Percentiles rank a stretch among this genome's conserved stretches.
Evolutionary conservation across 1,140 invertebrate species (phyloP).

Genomic region (Drosophila equinoxialis): DNA sequence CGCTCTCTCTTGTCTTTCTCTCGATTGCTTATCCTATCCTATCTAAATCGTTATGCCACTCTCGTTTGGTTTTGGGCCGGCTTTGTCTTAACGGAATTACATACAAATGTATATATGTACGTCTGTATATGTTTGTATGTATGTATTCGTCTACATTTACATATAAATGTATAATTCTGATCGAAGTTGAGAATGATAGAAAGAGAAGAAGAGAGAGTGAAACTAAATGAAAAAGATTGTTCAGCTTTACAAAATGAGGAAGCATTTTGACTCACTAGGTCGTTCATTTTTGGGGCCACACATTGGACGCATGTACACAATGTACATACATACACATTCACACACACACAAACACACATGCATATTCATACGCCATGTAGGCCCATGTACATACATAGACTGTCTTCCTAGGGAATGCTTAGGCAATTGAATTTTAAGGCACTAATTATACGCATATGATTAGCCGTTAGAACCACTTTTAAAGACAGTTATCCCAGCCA

Average conservation of each 20-base stretch:
- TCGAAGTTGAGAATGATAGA: not conserved
- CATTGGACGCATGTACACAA: slow-evolving; percentile 16
- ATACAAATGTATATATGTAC: not conserved
- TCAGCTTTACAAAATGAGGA: not conserved
- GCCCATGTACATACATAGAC: not conserved
- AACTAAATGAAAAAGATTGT: not conserved
- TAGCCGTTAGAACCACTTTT: not conserved
- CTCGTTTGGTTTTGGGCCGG: slow-evolving; percentile 3
- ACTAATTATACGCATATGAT: not conserved
- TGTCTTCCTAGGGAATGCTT: no score
- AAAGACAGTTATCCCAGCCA: no score
- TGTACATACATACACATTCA: not conserved
- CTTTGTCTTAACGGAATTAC: slow-evolving; percentile 9
- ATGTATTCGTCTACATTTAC: not conserved
- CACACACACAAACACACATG: not conserved
- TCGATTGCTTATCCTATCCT: not conserved
- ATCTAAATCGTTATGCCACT: slow-evolving; percentile 6
- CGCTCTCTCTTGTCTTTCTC: not conserved
- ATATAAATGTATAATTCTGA: slow-evolving; percentile 10
- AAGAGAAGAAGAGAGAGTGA: not conserved
- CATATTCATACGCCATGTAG: not conserved
- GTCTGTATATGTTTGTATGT: not conserved
- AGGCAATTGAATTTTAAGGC: not conserved
- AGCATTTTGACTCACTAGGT: slow-evolving; percentile 17
- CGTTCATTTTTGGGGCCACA: slow-evolving; percentile 8